These are phyloP conservation scores for Limenitis arthemis DNA, from an alignment of 2,888 invertebrate species.

Conservation along the genomic window DNA sequence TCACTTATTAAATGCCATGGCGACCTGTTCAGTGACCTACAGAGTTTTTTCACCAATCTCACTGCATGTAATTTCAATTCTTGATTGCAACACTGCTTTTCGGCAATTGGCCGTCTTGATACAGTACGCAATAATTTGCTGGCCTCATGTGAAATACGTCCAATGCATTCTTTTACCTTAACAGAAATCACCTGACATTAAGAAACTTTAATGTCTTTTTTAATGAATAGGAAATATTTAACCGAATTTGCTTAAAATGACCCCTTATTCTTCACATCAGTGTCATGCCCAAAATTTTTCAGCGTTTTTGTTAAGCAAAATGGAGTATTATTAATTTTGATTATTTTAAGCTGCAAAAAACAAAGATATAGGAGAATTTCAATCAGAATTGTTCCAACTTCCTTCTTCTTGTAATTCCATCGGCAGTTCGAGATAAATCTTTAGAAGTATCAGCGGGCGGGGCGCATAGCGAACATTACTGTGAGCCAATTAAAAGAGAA, in stretches of 20 bases:
- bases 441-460: background rate
- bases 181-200: constrained; percentile 7
- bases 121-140: constrained; percentile 17
- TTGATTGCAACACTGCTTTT: constrained; percentile 27
- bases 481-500: constrained; percentile 21
- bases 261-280: too few species aligned
- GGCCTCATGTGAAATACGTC: constrained; percentile 8
- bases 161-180: constrained; percentile 9
- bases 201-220: constrained; percentile 19
- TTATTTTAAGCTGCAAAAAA: background rate
- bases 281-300: too few species aligned
- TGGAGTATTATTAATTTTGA: background rate
- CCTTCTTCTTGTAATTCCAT: constrained; percentile 2
- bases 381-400: background rate
- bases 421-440: constrained; percentile 4
- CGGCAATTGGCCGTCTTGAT: constrained; percentile 19
- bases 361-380: background rate
- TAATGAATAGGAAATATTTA: constrained; percentile 13
- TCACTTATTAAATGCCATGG: constrained; percentile 33
- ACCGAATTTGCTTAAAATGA: background rate
- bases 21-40: constrained; percentile 45
- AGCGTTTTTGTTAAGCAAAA: too few species aligned
- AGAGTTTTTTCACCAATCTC: constrained; percentile 33
- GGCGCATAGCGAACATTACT: constrained; percentile 9
- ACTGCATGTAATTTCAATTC: constrained; percentile 16